These are phyloP conservation scores for Eumerus sabulonum DNA, from an alignment of 2,888 invertebrate species.

Conservation along the genomic window DNA sequence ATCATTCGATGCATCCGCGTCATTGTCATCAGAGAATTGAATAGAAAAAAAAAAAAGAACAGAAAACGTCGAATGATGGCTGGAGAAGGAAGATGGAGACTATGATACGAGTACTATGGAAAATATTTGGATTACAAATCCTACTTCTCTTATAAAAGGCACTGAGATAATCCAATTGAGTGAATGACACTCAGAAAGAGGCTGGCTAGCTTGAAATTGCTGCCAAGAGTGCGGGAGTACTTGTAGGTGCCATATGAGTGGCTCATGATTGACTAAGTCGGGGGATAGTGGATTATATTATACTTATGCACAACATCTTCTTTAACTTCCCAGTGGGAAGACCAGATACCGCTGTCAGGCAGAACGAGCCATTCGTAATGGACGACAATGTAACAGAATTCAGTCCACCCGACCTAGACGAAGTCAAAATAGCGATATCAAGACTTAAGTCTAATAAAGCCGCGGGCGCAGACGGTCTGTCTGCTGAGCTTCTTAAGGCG, in stretches of 20 bases:
- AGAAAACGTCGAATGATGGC: too few species aligned
- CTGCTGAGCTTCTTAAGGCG: too few species aligned
- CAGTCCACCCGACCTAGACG: too few species aligned
- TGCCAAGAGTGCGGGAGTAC: constrained; percentile 27
- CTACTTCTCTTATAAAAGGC: constrained; percentile 33
- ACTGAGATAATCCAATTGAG: constrained; percentile 18
- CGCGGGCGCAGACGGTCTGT: too few species aligned
- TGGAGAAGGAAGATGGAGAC: constrained; percentile 14
- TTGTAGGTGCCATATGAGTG: constrained; percentile 58
- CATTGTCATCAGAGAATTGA: constrained; percentile 20
- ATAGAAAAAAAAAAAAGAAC: constrained; percentile 11
- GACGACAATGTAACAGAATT: too few species aligned
- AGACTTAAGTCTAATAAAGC: too few species aligned
- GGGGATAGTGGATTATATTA: constrained; percentile 44
- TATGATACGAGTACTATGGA: not conserved
- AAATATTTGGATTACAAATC: constrained; percentile 6
- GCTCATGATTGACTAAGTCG: constrained; percentile 63
- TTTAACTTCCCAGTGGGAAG: too few species aligned
- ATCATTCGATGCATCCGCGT: constrained; percentile 45
- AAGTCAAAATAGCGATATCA: too few species aligned
- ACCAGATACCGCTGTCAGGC: too few species aligned
- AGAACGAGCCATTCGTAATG: too few species aligned
- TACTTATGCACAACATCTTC: not conserved
- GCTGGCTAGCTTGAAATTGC: constrained; percentile 16
- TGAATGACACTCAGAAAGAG: constrained; percentile 20